Percentiles rank a stretch among this genome's conserved stretches.
These are phyloP conservation scores for Riparia riparia DNA, from an alignment of 2,113 vertebrate genomes.

Conservation along the genomic window DNA sequence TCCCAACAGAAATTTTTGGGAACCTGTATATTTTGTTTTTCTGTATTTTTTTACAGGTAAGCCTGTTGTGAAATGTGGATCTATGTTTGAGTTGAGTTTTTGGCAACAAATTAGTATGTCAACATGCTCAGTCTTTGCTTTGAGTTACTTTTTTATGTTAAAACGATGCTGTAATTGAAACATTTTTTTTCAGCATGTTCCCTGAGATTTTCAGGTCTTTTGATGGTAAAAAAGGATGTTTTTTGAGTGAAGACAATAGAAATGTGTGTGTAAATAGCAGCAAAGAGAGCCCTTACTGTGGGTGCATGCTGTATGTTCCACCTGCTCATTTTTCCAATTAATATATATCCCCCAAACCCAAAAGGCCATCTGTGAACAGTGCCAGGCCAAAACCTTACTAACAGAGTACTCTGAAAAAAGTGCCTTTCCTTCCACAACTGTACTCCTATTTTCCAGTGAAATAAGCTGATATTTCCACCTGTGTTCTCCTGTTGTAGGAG, in stretches of 20 bases:
- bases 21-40: neutral
- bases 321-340: slow-evolving; percentile 36
- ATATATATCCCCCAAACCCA: neutral
- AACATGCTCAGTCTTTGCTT: neutral
- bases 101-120: neutral
- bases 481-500: neutral
- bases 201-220: neutral
- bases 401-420: neutral
- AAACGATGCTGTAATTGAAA: neutral
- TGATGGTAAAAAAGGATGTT: neutral
- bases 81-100: neutral
- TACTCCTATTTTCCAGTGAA: neutral
- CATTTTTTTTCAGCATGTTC: neutral
- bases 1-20: neutral
- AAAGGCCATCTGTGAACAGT: neutral
- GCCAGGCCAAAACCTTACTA: neutral
- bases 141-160: neutral
- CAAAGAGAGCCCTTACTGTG: neutral
- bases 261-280: neutral
- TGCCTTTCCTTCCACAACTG: neutral
- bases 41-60: neutral
- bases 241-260: neutral
- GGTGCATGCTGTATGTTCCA: neutral
- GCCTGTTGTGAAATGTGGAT: neutral
- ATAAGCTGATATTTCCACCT: neutral